Evolutionary conservation across 2,888 invertebrate genomes (phyloP).

Genomic region (Ypsolopha sequella): DNA sequence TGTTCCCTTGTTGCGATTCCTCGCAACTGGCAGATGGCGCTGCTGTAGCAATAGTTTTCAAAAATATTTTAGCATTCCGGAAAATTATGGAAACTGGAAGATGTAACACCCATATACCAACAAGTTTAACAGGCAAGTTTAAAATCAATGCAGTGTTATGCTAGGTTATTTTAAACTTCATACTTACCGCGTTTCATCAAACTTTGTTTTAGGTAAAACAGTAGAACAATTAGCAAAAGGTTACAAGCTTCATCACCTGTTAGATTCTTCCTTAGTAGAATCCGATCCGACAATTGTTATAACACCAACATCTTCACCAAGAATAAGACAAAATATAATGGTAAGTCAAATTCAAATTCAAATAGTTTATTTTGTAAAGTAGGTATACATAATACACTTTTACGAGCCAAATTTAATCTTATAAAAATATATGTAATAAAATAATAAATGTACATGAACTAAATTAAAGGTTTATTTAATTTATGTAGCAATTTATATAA

Average conservation of each 20-base stretch:
- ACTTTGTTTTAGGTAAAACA: slow-evolving; percentile 47
- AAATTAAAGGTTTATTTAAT: too few species aligned
- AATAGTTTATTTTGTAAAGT: too few species aligned
- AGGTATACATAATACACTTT: too few species aligned
- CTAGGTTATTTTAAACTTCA: too few species aligned
- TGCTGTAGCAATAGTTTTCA: slow-evolving; percentile 56
- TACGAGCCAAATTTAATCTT: too few species aligned
- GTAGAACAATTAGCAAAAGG: slow-evolving; percentile 50
- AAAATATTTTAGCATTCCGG: slow-evolving; percentile 39
- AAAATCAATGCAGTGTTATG: too few species aligned
- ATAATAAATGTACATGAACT: too few species aligned
- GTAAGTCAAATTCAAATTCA: too few species aligned
- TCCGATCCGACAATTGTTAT: slow-evolving; percentile 12
- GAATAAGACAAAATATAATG: slow-evolving; percentile 23
- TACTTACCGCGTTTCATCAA: too few species aligned
- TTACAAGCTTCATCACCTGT: slow-evolving; percentile 41
- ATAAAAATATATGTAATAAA: too few species aligned
- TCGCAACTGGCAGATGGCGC: slow-evolving; percentile 62
- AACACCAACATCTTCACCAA: slow-evolving; percentile 21
- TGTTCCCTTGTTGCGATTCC: slow-evolving; percentile 54
- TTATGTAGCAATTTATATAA: too few species aligned
- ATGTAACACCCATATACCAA: slow-evolving; percentile 54
- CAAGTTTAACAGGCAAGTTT: slow-evolving; percentile 48
- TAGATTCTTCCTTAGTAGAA: slow-evolving; percentile 20
- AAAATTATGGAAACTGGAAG: slow-evolving; percentile 51